Evolutionary conservation across 2,113 vertebrate species (phyloP).

Genomic region (Tor tambroides): DNA sequence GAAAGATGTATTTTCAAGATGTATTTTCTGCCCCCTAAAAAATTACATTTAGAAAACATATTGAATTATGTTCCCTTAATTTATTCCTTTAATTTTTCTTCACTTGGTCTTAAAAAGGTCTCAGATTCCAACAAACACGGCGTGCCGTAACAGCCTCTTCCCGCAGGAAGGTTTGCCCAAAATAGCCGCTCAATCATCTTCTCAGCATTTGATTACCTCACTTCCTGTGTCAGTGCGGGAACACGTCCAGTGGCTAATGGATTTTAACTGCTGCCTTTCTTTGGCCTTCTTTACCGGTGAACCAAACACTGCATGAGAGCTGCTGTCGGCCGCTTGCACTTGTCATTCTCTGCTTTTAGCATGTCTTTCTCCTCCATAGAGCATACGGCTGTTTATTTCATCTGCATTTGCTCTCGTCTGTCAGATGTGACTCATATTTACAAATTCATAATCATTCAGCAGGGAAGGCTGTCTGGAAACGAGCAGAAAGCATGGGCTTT

Average conservation of each 20-base stretch:
- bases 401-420: background rate
- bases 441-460: constrained; percentile 22
- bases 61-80: too few relatives aligned
- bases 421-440: constrained; percentile 35
- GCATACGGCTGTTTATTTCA: constrained; percentile 47
- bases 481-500: background rate
- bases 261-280: constrained; percentile 2
- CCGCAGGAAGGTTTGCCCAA: background rate
- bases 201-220: constrained; percentile 24
- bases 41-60: too few relatives aligned
- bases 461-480: background rate
- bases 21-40: too few relatives aligned
- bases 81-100: background rate
- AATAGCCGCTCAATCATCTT: constrained; percentile 31
- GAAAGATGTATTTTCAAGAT: too few relatives aligned
- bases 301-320: background rate
- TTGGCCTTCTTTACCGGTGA: constrained; percentile 26
- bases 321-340: background rate
- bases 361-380: background rate
- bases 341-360: background rate
- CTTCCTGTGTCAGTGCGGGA: constrained; percentile 27
- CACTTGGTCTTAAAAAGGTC: background rate
- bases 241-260: background rate
- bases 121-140: background rate
- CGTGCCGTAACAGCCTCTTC: background rate